Percentiles rank a stretch among this genome's conserved stretches.
These are phyloP conservation scores for Aeoliscus strigatus DNA, from an alignment of 2,797 vertebrate species.

Conservation along the genomic window DNA sequence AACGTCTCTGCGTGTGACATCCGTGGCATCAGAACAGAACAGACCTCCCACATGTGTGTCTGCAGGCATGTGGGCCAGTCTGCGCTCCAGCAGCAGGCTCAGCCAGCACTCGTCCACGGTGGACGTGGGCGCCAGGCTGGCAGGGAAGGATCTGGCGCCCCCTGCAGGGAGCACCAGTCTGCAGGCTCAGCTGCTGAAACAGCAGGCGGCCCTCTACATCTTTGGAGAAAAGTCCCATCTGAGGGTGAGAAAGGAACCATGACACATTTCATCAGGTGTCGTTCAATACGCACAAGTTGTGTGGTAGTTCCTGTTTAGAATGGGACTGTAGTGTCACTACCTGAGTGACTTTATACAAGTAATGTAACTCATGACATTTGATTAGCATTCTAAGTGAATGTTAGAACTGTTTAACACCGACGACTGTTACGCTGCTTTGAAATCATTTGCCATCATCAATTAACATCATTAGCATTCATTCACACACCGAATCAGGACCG, in stretches of 20 bases:
- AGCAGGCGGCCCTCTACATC: constrained; percentile 91
- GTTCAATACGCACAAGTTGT: too few species aligned
- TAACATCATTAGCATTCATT: too few species aligned
- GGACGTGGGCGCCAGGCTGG: constrained; percentile 84
- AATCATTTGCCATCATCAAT: too few species aligned
- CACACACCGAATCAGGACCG: too few species aligned
- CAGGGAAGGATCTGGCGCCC: constrained; percentile 84
- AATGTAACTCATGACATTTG: too few species aligned
- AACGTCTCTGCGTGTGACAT: constrained; percentile 46
- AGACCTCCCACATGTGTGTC: constrained; percentile 33
- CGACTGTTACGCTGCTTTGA: too few species aligned
- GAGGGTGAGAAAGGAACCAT: constrained; percentile 73
- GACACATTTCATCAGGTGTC: not conserved
- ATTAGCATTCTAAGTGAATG: too few species aligned
- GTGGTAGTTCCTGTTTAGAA: too few species aligned
- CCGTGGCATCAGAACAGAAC: constrained; percentile 25
- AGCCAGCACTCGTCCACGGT: constrained; percentile 73
- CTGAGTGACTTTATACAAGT: too few species aligned
- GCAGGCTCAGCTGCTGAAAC: constrained; percentile 88
- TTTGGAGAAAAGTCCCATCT: constrained; percentile 98
- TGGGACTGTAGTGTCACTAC: too few species aligned
- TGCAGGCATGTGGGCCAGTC: constrained; percentile 94
- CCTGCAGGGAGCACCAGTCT: constrained; percentile 79
- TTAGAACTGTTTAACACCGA: too few species aligned
- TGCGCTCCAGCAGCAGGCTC: constrained; percentile 91